A percentile compares a stretch with the other conserved stretches of the same genome.
phyloP scores from a whole-genome alignment of 2,113 vertebrate genomes.

The Oophaga pumilio region DNA sequence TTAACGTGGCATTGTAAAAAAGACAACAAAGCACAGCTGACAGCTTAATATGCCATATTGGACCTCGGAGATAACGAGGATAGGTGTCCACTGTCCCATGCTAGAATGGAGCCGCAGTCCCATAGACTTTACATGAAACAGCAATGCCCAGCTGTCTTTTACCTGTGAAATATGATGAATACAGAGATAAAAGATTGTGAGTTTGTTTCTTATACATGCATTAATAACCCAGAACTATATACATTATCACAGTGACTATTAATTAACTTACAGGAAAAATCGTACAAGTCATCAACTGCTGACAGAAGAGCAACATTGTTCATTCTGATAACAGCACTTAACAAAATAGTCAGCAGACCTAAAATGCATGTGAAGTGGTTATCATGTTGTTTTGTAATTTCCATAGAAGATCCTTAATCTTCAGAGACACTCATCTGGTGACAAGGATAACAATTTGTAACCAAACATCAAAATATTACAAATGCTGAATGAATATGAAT shows the following conservation, averaged over 20 bases:
- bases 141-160: too few relatives aligned
- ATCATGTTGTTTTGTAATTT: background rate
- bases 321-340: constrained; percentile 16
- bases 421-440: background rate
- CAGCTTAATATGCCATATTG: too few relatives aligned
- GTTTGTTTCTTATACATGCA: background rate
- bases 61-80: too few relatives aligned
- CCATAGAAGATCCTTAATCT: background rate
- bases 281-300: background rate
- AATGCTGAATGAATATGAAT: too few relatives aligned
- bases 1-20: too few relatives aligned
- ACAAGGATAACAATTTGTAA: background rate
- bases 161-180: too few relatives aligned
- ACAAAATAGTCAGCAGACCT: constrained; percentile 5
- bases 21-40: too few relatives aligned
- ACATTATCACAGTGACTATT: background rate
- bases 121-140: too few relatives aligned
- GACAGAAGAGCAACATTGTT: constrained; percentile 14
- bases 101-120: too few relatives aligned
- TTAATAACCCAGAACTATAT: background rate
- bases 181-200: too few relatives aligned
- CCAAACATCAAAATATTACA: background rate
- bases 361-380: background rate
- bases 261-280: background rate
- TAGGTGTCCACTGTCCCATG: too few relatives aligned